Base-by-base conservation (phyloP, 2,888 invertebrate species). In the Orthonevra nobilis region DNA sequence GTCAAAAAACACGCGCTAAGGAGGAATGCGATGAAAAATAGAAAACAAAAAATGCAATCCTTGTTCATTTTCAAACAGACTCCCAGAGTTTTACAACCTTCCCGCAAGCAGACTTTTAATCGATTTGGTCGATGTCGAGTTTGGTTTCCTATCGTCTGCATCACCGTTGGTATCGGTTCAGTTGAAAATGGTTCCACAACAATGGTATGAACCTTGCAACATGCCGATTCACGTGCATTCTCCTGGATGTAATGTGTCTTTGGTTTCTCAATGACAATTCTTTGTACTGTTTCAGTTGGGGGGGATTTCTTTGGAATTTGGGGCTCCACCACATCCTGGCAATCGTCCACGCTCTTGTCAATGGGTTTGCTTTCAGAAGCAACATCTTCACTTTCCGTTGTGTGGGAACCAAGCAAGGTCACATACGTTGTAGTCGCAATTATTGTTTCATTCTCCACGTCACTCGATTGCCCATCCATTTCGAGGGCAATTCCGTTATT, bases 1-100 rank as follows among this genome's bases (percentile, higher is more conserved):
- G 87, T 87, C 46, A 87, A 79, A 40, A 87, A 87, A 19, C 86
- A 86, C 63, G 85, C 87, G 60, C 87, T 86, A 34, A 86, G 84
- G 74, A 87, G 84, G 68, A 87, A 87, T 12, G 86, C 87, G 26
- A 85, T 44, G 63, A 87, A 85, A 81, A 87, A 87, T 46, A 85
- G 86, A 61, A 87, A 81, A 64, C 87, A 87, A 54, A 86, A 87
- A 38, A 87, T 82, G 42, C 86, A 87, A 77, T 87, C 87, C 83
- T 83, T 87, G 83, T 87, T 87, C 75, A 86, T 84, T 82, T 86
- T 23, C 83, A 81, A 61, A 34, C 61, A 79, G 7, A 68, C 23
- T 6, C 23, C 23, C 2, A 73, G 3, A 7, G 66, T 50, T 3
- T 34, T 6, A 6, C 30, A 63, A 5, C 66, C 17, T 14, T 54